phyloP scores from a whole-genome alignment of 1,140 invertebrate species.

The Monochamus saltuarius region DNA sequence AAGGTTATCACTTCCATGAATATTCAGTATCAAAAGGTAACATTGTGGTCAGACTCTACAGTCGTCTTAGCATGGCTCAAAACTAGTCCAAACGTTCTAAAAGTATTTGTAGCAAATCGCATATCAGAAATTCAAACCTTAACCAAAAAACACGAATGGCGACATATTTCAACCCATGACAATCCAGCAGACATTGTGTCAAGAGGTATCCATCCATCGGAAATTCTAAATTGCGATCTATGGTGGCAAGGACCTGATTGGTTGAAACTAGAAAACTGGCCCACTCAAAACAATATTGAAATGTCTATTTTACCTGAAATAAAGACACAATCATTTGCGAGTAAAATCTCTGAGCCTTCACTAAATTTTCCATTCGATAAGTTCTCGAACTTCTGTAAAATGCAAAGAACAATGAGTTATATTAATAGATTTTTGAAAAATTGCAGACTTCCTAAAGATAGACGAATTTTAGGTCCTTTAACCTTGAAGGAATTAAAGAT shows the following conservation, averaged over 20 bases:
- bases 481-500: too few relatives aligned
- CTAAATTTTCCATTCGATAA: too few relatives aligned
- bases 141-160: constrained; percentile 2
- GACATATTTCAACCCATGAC: constrained; percentile 1
- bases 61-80: constrained; percentile 15
- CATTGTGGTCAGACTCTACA: constrained; percentile 5
- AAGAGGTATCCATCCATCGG: not conserved
- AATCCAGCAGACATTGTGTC: constrained; percentile 18
- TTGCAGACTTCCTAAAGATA: too few relatives aligned
- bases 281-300: too few relatives aligned
- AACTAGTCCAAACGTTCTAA: not conserved
- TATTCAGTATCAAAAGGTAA: not conserved
- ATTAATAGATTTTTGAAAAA: too few relatives aligned
- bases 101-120: constrained; percentile 12
- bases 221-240: not conserved
- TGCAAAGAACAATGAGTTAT: too few relatives aligned
- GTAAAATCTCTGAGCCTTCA: too few relatives aligned
- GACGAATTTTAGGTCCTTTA: too few relatives aligned
- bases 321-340: too few relatives aligned
- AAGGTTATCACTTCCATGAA: constrained; percentile 23
- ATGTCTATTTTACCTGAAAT: too few relatives aligned
- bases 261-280: too few relatives aligned
- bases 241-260: constrained; percentile 6
- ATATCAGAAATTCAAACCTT: constrained; percentile 12
- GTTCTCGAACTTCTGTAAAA: too few relatives aligned